Conservation (phyloP, 1,140 invertebrate species). For the Drosophila ironensis region DNA sequence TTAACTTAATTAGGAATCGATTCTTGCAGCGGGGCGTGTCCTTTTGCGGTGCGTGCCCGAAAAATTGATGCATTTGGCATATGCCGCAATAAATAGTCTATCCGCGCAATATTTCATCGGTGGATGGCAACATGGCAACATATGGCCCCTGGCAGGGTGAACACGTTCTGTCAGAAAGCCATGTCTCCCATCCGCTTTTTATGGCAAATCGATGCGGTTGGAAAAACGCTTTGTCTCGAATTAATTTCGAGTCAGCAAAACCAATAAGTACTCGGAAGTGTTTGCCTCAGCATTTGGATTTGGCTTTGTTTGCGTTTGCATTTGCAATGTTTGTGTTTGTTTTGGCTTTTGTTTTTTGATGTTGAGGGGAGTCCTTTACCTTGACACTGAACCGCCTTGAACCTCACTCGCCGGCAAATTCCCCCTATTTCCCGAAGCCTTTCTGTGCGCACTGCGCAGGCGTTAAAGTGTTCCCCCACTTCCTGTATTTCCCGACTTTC, state of each 20-base stretch:
- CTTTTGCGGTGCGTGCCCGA: slow-evolving; percentile 9
- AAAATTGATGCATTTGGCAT: slow-evolving; percentile 52
- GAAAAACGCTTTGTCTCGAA: not conserved
- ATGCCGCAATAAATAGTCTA: slow-evolving; percentile 25
- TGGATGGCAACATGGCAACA: slow-evolving; percentile 44
- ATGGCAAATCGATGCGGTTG: not conserved
- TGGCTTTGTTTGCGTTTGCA: not conserved
- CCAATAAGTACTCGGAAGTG: no score
- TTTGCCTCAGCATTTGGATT: no score
- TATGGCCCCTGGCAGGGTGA: no score
- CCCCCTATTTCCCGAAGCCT: slow-evolving; percentile 9
- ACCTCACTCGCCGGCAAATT: slow-evolving; percentile 8
- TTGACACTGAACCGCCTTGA: slow-evolving; percentile 61
- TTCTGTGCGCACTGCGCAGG: slow-evolving; percentile 32
- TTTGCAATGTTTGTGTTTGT: not conserved
- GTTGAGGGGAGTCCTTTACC: slow-evolving; percentile 40
- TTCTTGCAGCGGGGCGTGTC: slow-evolving; percentile 44
- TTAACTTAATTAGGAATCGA: slow-evolving; percentile 63
- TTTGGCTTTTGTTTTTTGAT: not conserved
- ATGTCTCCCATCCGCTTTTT: not conserved
- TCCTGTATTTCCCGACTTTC: slow-evolving; percentile 8
- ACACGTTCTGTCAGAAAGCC: not conserved
- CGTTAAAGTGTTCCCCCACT: slow-evolving; percentile 20
- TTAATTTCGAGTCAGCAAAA: not conserved
- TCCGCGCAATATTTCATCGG: slow-evolving; percentile 46